Base-by-base conservation (phyloP, 1,140 invertebrate genomes). In the Panagrolaimus sp. region DNA sequence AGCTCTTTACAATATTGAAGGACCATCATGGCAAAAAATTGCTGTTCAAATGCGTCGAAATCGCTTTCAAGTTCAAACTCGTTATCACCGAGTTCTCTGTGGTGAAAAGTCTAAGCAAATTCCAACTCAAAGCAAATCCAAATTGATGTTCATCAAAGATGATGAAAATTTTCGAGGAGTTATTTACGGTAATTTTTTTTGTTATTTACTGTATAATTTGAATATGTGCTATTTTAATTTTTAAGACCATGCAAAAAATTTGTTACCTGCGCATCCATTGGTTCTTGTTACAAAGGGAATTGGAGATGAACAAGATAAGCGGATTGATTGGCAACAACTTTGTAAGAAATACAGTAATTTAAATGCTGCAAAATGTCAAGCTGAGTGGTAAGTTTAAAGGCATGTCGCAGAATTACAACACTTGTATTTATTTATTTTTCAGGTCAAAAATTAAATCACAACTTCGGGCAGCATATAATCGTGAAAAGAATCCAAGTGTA, bases 361-460 rank as follows among this genome's bases (percentile, higher is more conserved):
- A 17, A 43, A 43, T 7, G 68, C 44, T 46, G 68, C 63, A 38
- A 15, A 52, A 15, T 38, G 68, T 15, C 17, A 70, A 44, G 32
- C 43, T 24, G 21, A 38, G 8, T 45, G 65, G 67, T 66, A 15
- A 38, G 44, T 28, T 24, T n/a, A n/a, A n/a, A n/a, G n/a, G n/a
- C n/a, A n/a, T n/a, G n/a, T n/a, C n/a, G n/a, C n/a, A n/a, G n/a
- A n/a, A n/a, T n/a, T n/a, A n/a, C n/a, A n/a, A n/a, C n/a, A n/a
- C n/a, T n/a, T n/a, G n/a, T n/a, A n/a, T n/a, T n/a, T n/a, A n/a
- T 24, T 44, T 66, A 66, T 63, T 5, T 28, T 28, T 44, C 5
- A 44, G 28, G 43, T 65, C 63, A n/a, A n/a, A 17, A 14, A n/a
- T 38, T 21, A 62, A 68, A 58, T 15, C 43, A 1, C n/a, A 46